Percentiles rank a stretch among this genome's conserved stretches.
Evolutionary conservation across 2,888 invertebrate species (phyloP).

Genomic region (Sclerodermus sp.): DNA sequence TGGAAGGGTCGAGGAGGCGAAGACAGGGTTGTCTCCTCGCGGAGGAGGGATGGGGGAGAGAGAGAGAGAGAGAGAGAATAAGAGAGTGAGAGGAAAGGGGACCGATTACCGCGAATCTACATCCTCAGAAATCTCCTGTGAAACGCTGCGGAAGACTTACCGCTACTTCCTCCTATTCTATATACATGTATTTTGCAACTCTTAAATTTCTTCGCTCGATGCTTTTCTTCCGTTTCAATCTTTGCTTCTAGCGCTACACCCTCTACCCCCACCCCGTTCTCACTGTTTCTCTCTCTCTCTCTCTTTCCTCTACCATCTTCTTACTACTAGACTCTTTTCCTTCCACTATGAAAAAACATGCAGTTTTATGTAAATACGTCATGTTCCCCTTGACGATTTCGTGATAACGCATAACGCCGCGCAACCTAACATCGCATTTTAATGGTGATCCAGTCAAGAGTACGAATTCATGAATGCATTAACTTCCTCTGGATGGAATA

Average conservation of each 20-base stretch:
- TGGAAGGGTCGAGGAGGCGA: too few relatives aligned
- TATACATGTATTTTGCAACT: constrained; percentile 2
- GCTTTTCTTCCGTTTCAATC: constrained; percentile 35
- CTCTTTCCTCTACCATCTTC: constrained; percentile 2
- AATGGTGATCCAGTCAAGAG: constrained; percentile 22
- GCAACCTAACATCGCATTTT: constrained; percentile 36
- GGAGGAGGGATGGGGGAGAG: constrained; percentile 12
- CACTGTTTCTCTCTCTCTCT: neutral
- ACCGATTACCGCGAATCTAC: constrained; percentile 38
- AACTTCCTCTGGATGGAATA: constrained; percentile 45
- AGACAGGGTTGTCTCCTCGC: constrained; percentile 5
- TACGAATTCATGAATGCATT: constrained; percentile 51
- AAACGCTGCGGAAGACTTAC: constrained; percentile 26
- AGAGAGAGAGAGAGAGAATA: constrained; percentile 34
- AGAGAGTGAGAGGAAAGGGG: too few relatives aligned
- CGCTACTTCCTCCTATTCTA: neutral
- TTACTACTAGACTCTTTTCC: neutral
- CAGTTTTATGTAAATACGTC: too few relatives aligned
- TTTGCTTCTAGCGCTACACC: constrained; percentile 28
- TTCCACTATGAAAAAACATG: neutral
- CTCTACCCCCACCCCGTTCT: constrained; percentile 10
- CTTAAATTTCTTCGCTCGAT: constrained; percentile 13
- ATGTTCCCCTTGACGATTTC: too few relatives aligned
- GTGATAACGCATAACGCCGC: too few relatives aligned
- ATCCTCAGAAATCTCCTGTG: constrained; percentile 45